Percentiles rank a stretch among this genome's conserved stretches.
Conservation (phyloP, 2,888 invertebrate genomes). For the Tenthredo mesomela region DNA sequence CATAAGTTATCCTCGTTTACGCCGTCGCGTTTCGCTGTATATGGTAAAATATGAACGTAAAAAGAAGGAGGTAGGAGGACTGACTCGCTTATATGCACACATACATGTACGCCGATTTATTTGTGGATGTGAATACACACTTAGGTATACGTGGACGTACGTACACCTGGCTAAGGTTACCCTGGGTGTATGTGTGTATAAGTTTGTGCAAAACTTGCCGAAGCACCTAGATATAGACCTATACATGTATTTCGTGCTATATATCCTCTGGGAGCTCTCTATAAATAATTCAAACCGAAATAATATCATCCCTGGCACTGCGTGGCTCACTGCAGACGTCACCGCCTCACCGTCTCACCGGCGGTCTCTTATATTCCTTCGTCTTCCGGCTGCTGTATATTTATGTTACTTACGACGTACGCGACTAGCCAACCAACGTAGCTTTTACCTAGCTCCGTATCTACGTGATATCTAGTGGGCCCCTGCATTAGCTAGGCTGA, state of each 20-base stretch:
- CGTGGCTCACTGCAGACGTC: constrained; percentile 52
- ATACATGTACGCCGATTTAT: neutral
- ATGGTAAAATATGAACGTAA: constrained; percentile 32
- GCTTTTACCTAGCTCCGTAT: neutral
- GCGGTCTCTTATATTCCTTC: constrained; percentile 23
- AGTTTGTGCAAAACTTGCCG: neutral
- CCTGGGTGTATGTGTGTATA: neutral
- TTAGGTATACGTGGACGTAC: neutral
- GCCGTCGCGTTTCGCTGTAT: constrained; percentile 30
- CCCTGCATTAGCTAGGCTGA: neutral
- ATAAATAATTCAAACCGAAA: constrained; percentile 76
- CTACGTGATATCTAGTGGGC: neutral
- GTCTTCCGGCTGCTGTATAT: constrained; percentile 53
- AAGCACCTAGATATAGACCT: constrained; percentile 13
- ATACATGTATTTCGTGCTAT: constrained; percentile 12
- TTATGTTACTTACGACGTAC: constrained; percentile 52
- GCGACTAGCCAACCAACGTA: constrained; percentile 21
- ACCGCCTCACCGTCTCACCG: constrained; percentile 14
- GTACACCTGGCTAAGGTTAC: constrained; percentile 30
- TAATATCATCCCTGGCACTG: constrained; percentile 65
- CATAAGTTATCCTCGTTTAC: constrained; percentile 22
- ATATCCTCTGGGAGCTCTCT: constrained; percentile 62
- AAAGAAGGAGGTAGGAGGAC: neutral
- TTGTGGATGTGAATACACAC: neutral
- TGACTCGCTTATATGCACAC: neutral